A percentile compares a stretch with the other conserved stretches of the same genome.
phyloP scores from a whole-genome alignment of 2,888 invertebrate species.

The Dioctria rufipes region DNA sequence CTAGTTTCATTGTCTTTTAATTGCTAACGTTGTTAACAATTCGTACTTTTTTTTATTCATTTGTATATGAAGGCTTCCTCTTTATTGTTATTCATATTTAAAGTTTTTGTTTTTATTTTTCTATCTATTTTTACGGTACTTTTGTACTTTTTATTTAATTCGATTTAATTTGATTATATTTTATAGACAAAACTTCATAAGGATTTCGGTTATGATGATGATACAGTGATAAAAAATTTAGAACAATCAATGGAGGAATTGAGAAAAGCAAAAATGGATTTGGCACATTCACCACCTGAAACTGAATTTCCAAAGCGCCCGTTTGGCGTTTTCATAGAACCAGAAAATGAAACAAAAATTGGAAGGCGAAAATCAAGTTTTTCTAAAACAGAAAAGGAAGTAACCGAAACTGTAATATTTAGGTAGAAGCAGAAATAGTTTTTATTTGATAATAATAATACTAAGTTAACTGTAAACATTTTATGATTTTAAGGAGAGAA shows the following conservation, averaged over 20 bases:
- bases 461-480: neutral
- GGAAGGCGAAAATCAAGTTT: conserved; percentile 82
- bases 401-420: conserved; percentile 79
- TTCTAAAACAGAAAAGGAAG: conserved; percentile 81
- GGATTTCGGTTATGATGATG: conserved; percentile 91
- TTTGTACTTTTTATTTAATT: neutral
- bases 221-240: conserved; percentile 85
- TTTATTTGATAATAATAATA: neutral
- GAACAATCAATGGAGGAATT: conserved; percentile 88
- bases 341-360: conserved; percentile 79
- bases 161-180: neutral
- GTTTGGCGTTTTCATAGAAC: conserved; percentile 85
- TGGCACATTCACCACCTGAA: conserved; percentile 81
- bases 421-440: conserved; percentile 66
- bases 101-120: no score
- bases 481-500: conserved; percentile 57
- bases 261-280: conserved; percentile 83
- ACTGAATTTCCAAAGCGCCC: conserved; percentile 84
- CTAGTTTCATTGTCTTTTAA: no score
- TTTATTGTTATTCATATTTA: no score
- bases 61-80: no score
- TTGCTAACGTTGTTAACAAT: no score
- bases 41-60: no score
- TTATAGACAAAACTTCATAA: conserved; percentile 78
- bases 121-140: no score